Evolutionary conservation across 2,888 invertebrate species (phyloP).

Genomic region (Drosophila tanythrix): DNA sequence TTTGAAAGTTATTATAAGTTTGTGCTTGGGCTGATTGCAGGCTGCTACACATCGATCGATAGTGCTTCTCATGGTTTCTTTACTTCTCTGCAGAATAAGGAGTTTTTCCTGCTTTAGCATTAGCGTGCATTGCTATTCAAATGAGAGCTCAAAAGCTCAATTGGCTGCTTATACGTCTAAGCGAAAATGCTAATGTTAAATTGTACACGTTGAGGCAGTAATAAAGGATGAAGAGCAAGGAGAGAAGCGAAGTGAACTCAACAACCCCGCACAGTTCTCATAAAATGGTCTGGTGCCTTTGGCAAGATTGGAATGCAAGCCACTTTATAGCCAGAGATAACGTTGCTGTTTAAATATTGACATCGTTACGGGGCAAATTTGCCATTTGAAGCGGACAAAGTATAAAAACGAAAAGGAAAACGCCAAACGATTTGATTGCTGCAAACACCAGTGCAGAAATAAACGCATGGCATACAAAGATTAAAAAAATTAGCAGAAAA

Average conservation of each 20-base stretch:
- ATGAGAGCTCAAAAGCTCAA: neutral
- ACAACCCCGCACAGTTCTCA: neutral
- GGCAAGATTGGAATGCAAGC: neutral
- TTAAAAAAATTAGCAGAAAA: neutral
- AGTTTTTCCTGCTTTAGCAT: neutral
- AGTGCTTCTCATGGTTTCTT: neutral
- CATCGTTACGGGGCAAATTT: neutral
- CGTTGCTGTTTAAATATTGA: neutral
- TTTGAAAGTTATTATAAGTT: neutral
- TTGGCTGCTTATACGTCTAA: neutral
- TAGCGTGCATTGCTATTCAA: neutral
- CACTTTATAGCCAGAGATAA: slow-evolving; percentile 10
- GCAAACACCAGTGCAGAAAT: neutral
- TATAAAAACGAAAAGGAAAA: neutral
- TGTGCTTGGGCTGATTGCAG: neutral
- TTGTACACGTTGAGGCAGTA: neutral
- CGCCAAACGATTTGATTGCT: neutral
- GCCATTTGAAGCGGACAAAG: neutral
- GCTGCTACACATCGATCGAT: neutral
- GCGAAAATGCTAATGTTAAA: neutral
- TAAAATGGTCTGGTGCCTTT: slow-evolving; percentile 5
- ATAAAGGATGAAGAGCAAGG: neutral
- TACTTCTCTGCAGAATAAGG: neutral
- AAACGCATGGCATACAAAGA: neutral
- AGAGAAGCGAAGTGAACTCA: neutral